These are phyloP conservation scores for Brachymystax lenok DNA, from an alignment of 2,797 vertebrate genomes.

Conservation along the genomic window DNA sequence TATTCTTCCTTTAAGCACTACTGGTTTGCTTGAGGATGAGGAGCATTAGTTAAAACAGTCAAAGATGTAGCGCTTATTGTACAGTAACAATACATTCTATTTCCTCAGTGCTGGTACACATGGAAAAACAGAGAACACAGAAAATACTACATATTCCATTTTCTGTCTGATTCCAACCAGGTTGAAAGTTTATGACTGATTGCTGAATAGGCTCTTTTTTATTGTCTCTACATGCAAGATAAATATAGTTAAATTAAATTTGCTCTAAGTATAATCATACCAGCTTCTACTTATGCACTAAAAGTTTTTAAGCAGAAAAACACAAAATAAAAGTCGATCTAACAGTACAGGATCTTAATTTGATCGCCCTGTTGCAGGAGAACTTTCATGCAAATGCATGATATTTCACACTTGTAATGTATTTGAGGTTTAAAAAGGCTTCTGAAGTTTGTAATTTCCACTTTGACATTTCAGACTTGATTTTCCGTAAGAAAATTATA, in stretches of 20 bases:
- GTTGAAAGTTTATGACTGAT: constrained; percentile 74
- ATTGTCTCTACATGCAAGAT: constrained; percentile 79
- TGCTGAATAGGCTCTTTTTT: constrained; percentile 72
- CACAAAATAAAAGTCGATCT: constrained; percentile 52
- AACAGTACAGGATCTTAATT: constrained; percentile 56
- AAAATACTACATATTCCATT: constrained; percentile 77
- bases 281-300: constrained; percentile 75
- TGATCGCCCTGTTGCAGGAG: too few relatives aligned
- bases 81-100: constrained; percentile 84
- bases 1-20: constrained; percentile 76
- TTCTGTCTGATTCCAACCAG: constrained; percentile 74
- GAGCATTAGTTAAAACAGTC: constrained; percentile 79
- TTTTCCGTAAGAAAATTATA: too few relatives aligned
- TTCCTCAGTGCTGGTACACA: constrained; percentile 84
- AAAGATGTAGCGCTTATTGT: constrained; percentile 83
- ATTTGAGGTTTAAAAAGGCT: too few relatives aligned
- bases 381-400: too few relatives aligned
- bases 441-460: too few relatives aligned
- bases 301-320: constrained; percentile 73
- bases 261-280: constrained; percentile 71
- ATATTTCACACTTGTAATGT: too few relatives aligned
- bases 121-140: constrained; percentile 77
- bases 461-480: too few relatives aligned
- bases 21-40: constrained; percentile 79
- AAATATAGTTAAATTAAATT: constrained; percentile 70